Percentiles rank a stretch among this genome's conserved stretches.
Conservation (phyloP, 1,140 invertebrate species). For the Oppia nitens region DNA sequence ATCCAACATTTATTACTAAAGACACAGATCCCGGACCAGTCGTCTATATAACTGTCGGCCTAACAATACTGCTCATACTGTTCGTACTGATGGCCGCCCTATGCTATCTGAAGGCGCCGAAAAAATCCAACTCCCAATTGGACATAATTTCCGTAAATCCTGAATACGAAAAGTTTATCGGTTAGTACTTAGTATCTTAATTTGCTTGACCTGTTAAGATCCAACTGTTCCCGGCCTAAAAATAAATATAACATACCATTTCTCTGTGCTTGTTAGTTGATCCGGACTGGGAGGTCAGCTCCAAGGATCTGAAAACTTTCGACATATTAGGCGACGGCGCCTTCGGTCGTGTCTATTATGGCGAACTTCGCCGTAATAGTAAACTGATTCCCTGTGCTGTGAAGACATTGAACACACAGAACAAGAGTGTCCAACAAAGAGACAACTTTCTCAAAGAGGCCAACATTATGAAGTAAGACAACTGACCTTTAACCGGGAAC, state of each 20-base stretch:
- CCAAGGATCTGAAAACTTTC: not conserved
- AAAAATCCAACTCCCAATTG: not conserved
- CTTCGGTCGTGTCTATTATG: not conserved
- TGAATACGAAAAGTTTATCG: not conserved
- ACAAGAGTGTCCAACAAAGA: not conserved
- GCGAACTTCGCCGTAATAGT: not conserved
- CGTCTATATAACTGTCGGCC: too few relatives aligned
- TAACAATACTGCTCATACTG: not conserved
- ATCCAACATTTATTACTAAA: too few relatives aligned
- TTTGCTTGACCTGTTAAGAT: not conserved
- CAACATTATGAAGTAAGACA: not conserved
- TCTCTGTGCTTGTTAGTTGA: not conserved
- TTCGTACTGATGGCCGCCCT: not conserved
- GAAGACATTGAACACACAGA: not conserved
- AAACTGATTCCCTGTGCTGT: not conserved
- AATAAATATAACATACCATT: too few relatives aligned
- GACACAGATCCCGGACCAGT: too few relatives aligned
- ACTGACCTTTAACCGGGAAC: too few relatives aligned
- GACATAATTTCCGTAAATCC: not conserved
- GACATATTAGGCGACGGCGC: not conserved
- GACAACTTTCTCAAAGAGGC: not conserved
- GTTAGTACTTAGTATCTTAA: not conserved
- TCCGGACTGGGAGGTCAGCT: not conserved
- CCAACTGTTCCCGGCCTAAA: too few relatives aligned
- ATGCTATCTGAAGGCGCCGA: not conserved